Evolutionary conservation across 2,797 vertebrate species (phyloP).

Genomic region (Crocidura indochinensis): DNA sequence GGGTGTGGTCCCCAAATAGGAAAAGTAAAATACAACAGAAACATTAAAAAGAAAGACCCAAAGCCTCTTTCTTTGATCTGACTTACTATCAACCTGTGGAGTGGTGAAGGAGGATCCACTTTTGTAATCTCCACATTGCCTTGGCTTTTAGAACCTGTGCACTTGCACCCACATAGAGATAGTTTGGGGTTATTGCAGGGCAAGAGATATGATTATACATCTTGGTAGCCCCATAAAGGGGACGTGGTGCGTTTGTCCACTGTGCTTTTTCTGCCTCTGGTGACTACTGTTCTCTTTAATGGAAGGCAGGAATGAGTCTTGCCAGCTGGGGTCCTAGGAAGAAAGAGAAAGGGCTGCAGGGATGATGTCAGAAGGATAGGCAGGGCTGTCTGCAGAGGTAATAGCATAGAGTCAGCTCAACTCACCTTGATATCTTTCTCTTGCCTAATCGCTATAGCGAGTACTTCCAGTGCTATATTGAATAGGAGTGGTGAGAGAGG

Average conservation of each 20-base stretch:
- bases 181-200: not conserved
- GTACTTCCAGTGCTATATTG: too few relatives aligned
- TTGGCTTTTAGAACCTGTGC: constrained; percentile 19
- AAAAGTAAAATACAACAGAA: too few relatives aligned
- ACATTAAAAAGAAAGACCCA: too few relatives aligned
- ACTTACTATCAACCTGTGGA: not conserved
- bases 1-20: too few relatives aligned
- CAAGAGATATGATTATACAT: not conserved
- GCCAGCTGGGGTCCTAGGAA: not conserved
- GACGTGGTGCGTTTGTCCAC: not conserved
- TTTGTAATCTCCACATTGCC: not conserved
- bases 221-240: not conserved
- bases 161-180: not conserved
- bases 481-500: too few relatives aligned
- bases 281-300: not conserved
- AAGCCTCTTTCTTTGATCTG: not conserved
- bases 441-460: too few relatives aligned
- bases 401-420: not conserved
- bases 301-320: not conserved
- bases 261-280: not conserved
- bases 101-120: not conserved
- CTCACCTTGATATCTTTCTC: too few relatives aligned
- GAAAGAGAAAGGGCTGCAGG: not conserved
- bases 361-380: not conserved
- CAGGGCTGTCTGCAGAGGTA: accelerated